A percentile compares a stretch with the other conserved stretches of the same genome.
phyloP scores from a whole-genome alignment of 30 jellyfish, hydroid and myxozoan genomes.

The Hydractinia echinata region DNA sequence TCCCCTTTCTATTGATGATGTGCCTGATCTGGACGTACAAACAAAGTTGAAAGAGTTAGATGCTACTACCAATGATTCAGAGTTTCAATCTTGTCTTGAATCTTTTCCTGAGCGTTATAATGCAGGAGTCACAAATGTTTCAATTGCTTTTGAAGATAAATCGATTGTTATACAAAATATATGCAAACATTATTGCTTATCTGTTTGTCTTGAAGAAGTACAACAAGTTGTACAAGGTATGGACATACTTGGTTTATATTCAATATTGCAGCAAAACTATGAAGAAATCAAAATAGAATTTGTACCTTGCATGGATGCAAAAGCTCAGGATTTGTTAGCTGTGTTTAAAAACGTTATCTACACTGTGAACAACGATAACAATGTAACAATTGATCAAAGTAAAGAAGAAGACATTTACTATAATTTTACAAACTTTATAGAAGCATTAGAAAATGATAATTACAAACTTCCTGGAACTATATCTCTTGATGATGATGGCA shows the following conservation, averaged over 20 bases:
- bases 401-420: slow-evolving; percentile 30
- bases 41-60: slow-evolving; percentile 19
- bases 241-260: slow-evolving; percentile 7
- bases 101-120: slow-evolving; percentile 14
- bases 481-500: slow-evolving; percentile 1
- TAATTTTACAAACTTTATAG: slow-evolving; percentile 1
- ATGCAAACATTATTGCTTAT: slow-evolving; percentile 25
- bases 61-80: slow-evolving; percentile 19
- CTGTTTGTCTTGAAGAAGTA: slow-evolving; percentile 34
- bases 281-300: slow-evolving; percentile 30
- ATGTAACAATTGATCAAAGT: no score
- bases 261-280: slow-evolving; percentile 18
- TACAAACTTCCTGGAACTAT: neutral
- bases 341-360: neutral
- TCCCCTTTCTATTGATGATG: slow-evolving; percentile 9
- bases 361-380: neutral
- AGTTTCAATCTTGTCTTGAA: neutral
- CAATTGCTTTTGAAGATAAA: neutral
- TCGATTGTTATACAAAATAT: neutral
- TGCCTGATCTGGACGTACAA: slow-evolving; percentile 36
- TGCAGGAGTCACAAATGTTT: slow-evolving; percentile 2
- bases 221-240: slow-evolving; percentile 26
- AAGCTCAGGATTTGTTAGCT: neutral
- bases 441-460: neutral
- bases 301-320: neutral